phyloP scores from a whole-genome alignment of 2,113 vertebrate species.

The Phoxinus phoxinus region DNA sequence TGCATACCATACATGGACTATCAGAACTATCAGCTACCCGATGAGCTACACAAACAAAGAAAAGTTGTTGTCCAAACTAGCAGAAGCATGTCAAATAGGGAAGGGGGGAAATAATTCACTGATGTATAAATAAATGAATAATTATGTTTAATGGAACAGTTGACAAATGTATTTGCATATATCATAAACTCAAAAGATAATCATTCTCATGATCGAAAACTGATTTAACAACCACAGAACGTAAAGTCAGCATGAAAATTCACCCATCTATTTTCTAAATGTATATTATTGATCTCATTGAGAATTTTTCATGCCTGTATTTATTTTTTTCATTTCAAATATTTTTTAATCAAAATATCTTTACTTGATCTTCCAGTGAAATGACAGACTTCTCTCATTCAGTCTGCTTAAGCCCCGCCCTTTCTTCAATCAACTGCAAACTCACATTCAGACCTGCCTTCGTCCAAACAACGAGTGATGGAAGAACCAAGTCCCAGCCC shows the following conservation, averaged over 20 bases:
- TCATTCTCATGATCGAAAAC: constrained; percentile 1
- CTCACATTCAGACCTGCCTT: not conserved
- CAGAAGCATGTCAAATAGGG: not conserved
- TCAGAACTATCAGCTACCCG: not conserved
- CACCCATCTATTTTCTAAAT: not conserved
- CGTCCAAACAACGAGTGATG: not conserved
- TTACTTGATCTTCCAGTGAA: not conserved
- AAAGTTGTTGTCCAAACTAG: not conserved
- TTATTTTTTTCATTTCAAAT: too few relatives aligned
- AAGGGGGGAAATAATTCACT: not conserved
- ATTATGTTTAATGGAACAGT: not conserved
- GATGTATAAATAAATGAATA: not conserved
- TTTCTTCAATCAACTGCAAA: not conserved
- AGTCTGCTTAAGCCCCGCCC: not conserved
- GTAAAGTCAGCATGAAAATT: not conserved
- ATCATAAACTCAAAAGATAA: not conserved
- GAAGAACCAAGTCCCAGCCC: too few relatives aligned
- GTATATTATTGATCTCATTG: not conserved
- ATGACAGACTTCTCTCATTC: not conserved
- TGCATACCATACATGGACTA: too few relatives aligned
- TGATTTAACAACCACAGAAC: not conserved
- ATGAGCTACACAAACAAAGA: constrained; percentile 1
- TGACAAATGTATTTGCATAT: not conserved
- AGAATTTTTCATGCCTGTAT: not conserved
- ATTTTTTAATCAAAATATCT: not conserved